Percentiles rank a stretch among this genome's conserved stretches.
Conservation (phyloP, 2,797 vertebrate genomes). For the Poeciliopsis infans region DNA sequence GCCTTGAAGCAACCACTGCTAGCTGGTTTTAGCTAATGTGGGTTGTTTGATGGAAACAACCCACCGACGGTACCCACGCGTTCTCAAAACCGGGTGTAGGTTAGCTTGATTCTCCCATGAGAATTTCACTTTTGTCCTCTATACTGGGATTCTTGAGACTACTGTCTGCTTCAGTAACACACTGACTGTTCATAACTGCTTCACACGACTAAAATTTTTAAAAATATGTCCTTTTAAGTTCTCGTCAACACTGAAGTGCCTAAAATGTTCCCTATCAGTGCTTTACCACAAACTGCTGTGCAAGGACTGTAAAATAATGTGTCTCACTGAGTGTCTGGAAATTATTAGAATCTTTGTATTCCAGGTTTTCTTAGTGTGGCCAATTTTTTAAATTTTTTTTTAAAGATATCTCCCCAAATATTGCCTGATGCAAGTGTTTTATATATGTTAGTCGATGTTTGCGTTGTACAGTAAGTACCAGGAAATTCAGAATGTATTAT, state of each 20-base stretch:
- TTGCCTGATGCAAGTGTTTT: slow-evolving; percentile 74
- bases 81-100: not conserved
- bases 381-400: slow-evolving; percentile 53
- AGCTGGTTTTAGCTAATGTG: not conserved
- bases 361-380: slow-evolving; percentile 60
- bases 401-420: slow-evolving; percentile 67
- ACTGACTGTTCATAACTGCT: not conserved
- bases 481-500: slow-evolving; percentile 72
- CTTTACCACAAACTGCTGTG: slow-evolving; percentile 45
- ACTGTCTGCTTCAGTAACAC: not conserved
- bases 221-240: not conserved
- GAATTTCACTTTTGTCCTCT: not conserved
- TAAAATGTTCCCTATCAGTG: slow-evolving; percentile 55
- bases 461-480: slow-evolving; percentile 73
- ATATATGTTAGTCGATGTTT: slow-evolving; percentile 74
- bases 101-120: not conserved
- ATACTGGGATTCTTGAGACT: not conserved
- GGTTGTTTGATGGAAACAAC: no score
- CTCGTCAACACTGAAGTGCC: slow-evolving; percentile 35
- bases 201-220: not conserved
- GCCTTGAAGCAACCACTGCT: not conserved
- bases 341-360: slow-evolving; percentile 59
- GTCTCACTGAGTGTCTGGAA: slow-evolving; percentile 61
- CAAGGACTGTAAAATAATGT: slow-evolving; percentile 71
- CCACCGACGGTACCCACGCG: no score